phyloP scores from a whole-genome alignment of 2,113 vertebrate genomes.

The Ctenodactylus gundi region DNA sequence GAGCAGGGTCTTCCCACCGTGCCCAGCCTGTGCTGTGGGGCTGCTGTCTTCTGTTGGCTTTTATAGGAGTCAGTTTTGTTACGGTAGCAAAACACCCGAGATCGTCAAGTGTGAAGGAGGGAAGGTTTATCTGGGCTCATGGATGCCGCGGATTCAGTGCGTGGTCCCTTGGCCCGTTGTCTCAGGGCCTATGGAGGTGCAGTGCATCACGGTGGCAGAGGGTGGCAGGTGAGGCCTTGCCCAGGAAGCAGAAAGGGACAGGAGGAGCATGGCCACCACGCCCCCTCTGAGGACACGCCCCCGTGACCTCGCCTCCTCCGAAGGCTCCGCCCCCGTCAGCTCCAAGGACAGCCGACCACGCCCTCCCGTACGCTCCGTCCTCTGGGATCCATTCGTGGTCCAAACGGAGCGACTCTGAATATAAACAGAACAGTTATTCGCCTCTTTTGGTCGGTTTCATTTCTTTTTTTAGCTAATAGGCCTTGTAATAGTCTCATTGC shows the following conservation, averaged over 20 bases:
- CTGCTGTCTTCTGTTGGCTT: no score
- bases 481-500: no score
- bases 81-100: neutral
- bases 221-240: neutral
- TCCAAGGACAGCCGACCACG: neutral
- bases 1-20: neutral
- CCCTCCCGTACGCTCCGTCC: no score
- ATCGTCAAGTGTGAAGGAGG: neutral
- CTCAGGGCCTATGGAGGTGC: neutral
- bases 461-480: no score
- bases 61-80: neutral
- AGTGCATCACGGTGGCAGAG: neutral
- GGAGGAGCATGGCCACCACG: neutral
- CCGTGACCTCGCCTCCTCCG: neutral
- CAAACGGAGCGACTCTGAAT: no score
- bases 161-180: no score
- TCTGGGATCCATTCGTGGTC: neutral
- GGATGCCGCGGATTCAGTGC: neutral
- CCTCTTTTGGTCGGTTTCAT: neutral
- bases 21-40: no score
- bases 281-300: neutral
- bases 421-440: accelerated
- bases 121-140: neutral
- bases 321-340: neutral
- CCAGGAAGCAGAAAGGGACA: neutral